phyloP scores from a whole-genome alignment of 2,113 vertebrate species.

The Ancistrus triradiatus region DNA sequence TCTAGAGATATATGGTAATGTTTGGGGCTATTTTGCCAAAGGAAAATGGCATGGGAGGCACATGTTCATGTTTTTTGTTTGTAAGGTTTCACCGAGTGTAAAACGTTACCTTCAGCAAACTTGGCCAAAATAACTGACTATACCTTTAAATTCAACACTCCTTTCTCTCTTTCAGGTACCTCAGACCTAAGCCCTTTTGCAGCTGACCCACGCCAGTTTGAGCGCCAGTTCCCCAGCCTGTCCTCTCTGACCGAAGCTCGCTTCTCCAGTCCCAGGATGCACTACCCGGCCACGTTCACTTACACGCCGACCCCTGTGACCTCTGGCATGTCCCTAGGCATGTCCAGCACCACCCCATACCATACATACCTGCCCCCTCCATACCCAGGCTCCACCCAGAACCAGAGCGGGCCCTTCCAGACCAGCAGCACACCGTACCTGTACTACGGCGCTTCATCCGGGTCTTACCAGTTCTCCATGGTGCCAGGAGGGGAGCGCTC shows the following conservation, averaged over 20 bases:
- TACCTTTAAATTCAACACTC: too few species aligned
- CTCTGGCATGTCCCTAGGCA: slow-evolving; percentile 94
- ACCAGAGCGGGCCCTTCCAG: slow-evolving; percentile 98
- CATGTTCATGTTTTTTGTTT: too few species aligned
- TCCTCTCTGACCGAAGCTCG: slow-evolving; percentile 94
- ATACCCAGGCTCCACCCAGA: slow-evolving; percentile 97
- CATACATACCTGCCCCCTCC: slow-evolving; percentile 98
- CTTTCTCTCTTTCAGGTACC: slow-evolving; percentile 75
- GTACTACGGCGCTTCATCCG: slow-evolving; percentile 87
- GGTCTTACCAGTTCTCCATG: slow-evolving; percentile 88
- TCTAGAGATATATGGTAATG: too few species aligned
- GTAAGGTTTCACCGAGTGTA: too few species aligned
- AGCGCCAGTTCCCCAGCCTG: slow-evolving; percentile 91
- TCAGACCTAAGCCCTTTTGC: slow-evolving; percentile 97
- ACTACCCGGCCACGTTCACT: slow-evolving; percentile 97
- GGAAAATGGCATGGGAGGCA: too few species aligned
- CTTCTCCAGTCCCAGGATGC: slow-evolving; percentile 97
- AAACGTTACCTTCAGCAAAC: too few species aligned
- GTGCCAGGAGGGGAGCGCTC: slow-evolving; percentile 85
- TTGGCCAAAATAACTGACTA: too few species aligned
- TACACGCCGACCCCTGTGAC: slow-evolving; percentile 94
- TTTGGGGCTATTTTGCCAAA: too few species aligned
- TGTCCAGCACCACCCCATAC: slow-evolving; percentile 84
- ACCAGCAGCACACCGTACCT: slow-evolving; percentile 99
- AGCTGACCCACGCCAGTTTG: slow-evolving; percentile 71